Conservation (phyloP, 2,113 vertebrate genomes). For the Aplodontia rufa region DNA sequence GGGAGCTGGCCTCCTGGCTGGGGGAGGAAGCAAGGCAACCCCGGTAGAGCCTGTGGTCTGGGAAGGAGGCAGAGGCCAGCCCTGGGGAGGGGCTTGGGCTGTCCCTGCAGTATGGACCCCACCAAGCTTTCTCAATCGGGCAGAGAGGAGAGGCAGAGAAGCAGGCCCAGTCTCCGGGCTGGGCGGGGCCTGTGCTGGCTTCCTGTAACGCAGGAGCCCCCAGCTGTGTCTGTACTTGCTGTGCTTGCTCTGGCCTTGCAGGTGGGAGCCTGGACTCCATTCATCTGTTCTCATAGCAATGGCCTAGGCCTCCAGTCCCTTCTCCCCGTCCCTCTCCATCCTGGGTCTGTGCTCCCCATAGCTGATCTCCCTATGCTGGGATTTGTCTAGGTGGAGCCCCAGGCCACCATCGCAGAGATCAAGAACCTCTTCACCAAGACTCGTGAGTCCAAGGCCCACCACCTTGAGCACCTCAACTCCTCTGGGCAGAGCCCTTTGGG, state of each 20-base stretch:
- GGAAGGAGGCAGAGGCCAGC: neutral
- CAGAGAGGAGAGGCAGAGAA: neutral
- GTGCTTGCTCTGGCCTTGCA: neutral
- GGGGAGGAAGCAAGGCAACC: neutral
- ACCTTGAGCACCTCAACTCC: too few species aligned
- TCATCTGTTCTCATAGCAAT: neutral
- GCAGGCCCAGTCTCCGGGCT: neutral
- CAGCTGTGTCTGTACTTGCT: too few species aligned
- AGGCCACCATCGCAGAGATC: conserved; percentile 94
- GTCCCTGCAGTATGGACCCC: neutral
- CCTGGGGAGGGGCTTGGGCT: neutral
- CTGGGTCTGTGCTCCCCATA: neutral
- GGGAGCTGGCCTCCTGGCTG: neutral
- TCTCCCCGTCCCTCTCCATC: neutral
- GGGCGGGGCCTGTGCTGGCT: neutral
- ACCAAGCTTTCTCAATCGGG: neutral
- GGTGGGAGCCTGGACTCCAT: neutral
- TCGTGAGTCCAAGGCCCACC: conserved; percentile 83
- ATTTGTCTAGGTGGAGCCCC: conserved; percentile 92
- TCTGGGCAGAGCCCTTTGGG: neutral
- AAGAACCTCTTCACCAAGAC: conserved; percentile 95
- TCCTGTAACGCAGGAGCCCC: neutral
- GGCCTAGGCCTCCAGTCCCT: neutral
- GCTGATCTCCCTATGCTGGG: neutral
- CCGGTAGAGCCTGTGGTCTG: neutral